Conservation (phyloP, 2,797 vertebrate species). For the Oreonectes daqikongensis region DNA sequence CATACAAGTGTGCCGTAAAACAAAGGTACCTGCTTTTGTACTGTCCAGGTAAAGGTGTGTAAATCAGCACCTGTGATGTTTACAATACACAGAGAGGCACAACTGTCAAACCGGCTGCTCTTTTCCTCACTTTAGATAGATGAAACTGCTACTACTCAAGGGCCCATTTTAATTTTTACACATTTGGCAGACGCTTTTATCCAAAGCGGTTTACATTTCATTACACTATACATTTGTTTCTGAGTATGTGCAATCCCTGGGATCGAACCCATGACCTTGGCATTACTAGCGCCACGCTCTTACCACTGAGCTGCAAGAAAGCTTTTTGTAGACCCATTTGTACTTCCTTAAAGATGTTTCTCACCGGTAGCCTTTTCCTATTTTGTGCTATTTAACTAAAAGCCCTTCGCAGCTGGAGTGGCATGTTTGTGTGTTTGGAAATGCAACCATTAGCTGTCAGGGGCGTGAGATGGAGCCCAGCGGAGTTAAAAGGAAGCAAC, state of each 20-base stretch:
- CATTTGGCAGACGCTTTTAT: too few species aligned
- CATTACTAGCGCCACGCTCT: too few species aligned
- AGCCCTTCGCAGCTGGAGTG: constrained; percentile 13
- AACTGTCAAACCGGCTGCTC: constrained; percentile 18
- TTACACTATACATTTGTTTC: too few species aligned
- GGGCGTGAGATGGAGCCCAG: constrained; percentile 20
- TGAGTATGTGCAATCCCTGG: too few species aligned
- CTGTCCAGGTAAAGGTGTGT: constrained; percentile 26
- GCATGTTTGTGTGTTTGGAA: constrained; percentile 15
- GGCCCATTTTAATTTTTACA: too few species aligned
- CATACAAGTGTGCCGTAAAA: background rate
- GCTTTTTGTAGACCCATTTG: too few species aligned
- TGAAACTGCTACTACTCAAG: constrained; percentile 12
- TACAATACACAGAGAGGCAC: constrained; percentile 14
- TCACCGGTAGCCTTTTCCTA: constrained; percentile 8
- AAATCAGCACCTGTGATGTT: background rate
- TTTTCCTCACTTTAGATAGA: constrained; percentile 29
- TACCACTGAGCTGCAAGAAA: too few species aligned
- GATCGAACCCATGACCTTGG: too few species aligned
- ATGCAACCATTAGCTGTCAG: constrained; percentile 34
- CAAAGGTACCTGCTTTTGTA: constrained; percentile 29
- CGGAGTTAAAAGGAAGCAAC: constrained; percentile 14
- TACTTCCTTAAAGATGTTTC: constrained; percentile 14
- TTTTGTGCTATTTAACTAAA: constrained; percentile 20
- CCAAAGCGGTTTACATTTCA: too few species aligned